Conservation (phyloP, 2,797 vertebrate species). For the Notolabrus celidotus region DNA sequence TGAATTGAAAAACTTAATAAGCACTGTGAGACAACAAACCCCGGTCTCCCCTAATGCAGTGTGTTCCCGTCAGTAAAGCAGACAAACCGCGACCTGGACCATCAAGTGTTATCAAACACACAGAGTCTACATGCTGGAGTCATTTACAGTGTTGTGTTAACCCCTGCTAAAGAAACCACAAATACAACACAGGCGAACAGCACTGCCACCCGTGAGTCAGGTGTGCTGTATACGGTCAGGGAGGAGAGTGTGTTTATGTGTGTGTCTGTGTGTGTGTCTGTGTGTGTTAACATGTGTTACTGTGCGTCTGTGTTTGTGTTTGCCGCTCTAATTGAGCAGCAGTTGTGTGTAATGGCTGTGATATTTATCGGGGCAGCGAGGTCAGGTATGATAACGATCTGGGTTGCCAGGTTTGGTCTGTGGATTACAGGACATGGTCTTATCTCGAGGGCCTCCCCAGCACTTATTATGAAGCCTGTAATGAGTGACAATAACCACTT, state of each 20-base stretch:
- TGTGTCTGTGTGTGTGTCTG: constrained; percentile 1
- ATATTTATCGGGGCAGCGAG: constrained; percentile 77
- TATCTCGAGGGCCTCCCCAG: constrained; percentile 73
- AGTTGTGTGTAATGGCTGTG: constrained; percentile 78
- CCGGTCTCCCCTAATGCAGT: neutral
- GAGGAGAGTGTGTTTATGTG: too few relatives aligned
- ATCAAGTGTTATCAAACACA: constrained; percentile 27
- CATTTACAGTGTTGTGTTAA: constrained; percentile 77
- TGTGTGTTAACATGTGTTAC: constrained; percentile 36
- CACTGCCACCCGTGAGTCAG: constrained; percentile 60
- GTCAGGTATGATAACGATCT: constrained; percentile 78
- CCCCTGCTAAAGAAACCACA: constrained; percentile 58
- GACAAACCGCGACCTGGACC: neutral
- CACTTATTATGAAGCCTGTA: constrained; percentile 81
- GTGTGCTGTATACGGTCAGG: constrained; percentile 31
- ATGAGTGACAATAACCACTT: constrained; percentile 79
- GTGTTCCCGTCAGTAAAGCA: neutral
- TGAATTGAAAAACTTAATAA: neutral
- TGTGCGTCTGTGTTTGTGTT: constrained; percentile 39
- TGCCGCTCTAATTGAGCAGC: constrained; percentile 74
- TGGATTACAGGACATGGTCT: constrained; percentile 67
- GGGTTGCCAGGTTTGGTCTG: constrained; percentile 74
- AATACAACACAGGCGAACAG: constrained; percentile 32
- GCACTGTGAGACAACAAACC: neutral
- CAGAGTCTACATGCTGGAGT: constrained; percentile 69